Percentiles rank a stretch among this genome's conserved stretches.
phyloP scores from a whole-genome alignment of 53 echinoderm and acorn worm species.

The Antedon mediterranea region DNA sequence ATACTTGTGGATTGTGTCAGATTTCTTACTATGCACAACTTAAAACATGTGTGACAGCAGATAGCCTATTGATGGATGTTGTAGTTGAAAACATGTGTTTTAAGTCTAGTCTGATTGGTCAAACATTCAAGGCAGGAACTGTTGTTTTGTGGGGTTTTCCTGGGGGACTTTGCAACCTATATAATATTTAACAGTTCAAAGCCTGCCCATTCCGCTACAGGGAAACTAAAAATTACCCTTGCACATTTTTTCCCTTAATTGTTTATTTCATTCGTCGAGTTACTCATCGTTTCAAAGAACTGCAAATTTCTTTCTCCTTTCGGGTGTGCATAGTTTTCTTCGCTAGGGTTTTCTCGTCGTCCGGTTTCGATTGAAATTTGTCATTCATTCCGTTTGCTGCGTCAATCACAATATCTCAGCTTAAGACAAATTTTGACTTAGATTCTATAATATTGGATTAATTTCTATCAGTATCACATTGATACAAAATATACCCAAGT shows the following conservation, averaged over 20 bases:
- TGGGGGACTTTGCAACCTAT: not conserved
- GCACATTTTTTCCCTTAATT: not conserved
- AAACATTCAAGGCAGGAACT: not conserved
- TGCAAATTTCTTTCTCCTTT: too few relatives aligned
- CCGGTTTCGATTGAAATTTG: too few relatives aligned
- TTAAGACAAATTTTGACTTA: too few relatives aligned
- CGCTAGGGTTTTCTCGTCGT: too few relatives aligned
- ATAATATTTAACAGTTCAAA: not conserved
- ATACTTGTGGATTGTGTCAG: not conserved
- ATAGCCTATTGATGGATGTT: not conserved
- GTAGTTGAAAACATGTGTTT: not conserved
- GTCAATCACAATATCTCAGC: too few relatives aligned
- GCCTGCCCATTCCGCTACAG: not conserved
- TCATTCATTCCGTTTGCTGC: too few relatives aligned
- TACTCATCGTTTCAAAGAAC: too few relatives aligned
- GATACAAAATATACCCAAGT: too few relatives aligned
- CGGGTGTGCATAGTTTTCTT: too few relatives aligned
- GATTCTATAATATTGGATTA: too few relatives aligned
- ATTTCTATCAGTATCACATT: too few relatives aligned
- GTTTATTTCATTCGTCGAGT: too few relatives aligned
- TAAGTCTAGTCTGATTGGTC: not conserved
- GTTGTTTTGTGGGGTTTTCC: not conserved
- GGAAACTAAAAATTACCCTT: not conserved
- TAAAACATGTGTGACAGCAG: not conserved
- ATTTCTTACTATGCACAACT: not conserved